A percentile compares a stretch with the other conserved stretches of the same genome.
Evolutionary conservation across 2,888 invertebrate species (phyloP).

Genomic region (Anticlea derivata): DNA sequence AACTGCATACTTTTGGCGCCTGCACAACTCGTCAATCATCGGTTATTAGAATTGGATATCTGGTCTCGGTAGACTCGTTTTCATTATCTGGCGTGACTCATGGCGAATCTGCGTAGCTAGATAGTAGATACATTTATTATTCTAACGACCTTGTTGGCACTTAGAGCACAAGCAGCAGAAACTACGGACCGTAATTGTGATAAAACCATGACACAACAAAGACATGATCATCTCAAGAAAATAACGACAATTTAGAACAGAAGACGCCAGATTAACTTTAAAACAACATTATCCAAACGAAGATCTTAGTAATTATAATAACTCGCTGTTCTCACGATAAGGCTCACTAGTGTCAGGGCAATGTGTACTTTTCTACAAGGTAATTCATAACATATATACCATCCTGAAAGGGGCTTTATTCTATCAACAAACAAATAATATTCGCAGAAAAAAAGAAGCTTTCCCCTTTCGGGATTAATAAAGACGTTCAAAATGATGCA

Average conservation of each 20-base stretch:
- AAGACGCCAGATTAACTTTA: background rate
- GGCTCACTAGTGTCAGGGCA: too few relatives aligned
- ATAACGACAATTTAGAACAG: background rate
- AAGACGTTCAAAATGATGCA: too few relatives aligned
- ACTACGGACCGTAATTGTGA: slow-evolving; percentile 1
- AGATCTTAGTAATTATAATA: too few relatives aligned
- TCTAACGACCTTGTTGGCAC: slow-evolving; percentile 20
- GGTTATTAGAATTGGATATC: slow-evolving; percentile 14
- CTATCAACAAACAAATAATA: too few relatives aligned
- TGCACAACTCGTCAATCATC: slow-evolving; percentile 27
- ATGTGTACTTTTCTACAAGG: too few relatives aligned
- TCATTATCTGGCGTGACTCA: slow-evolving; percentile 30
- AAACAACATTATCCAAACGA: too few relatives aligned
- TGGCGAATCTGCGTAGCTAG: slow-evolving; percentile 9
- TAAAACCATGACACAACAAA: background rate
- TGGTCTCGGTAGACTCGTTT: slow-evolving; percentile 21
- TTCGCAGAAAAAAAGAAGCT: too few relatives aligned
- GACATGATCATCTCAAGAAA: background rate
- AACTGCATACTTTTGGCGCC: slow-evolving; percentile 20
- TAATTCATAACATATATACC: too few relatives aligned
- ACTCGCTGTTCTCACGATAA: too few relatives aligned
- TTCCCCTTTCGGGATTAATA: too few relatives aligned
- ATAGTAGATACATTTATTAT: background rate
- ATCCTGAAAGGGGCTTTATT: too few relatives aligned
- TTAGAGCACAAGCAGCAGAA: background rate